Evolutionary conservation across 1,140 invertebrate genomes (phyloP).

Genomic region (Bombus pyrosoma): DNA sequence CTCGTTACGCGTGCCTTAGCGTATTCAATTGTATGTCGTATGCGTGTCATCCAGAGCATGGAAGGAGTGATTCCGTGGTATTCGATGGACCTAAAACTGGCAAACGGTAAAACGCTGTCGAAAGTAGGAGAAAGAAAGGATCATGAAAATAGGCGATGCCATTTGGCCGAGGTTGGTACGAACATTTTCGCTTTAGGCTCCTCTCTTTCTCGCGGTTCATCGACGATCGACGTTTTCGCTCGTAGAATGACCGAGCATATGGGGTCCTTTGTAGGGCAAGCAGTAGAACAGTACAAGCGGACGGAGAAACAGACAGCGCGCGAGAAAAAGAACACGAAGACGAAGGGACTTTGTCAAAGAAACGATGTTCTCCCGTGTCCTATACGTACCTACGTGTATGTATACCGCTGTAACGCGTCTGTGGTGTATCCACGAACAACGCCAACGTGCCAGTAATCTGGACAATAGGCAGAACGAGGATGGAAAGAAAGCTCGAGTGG

Average conservation of each 20-base stretch:
- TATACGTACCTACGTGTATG: background rate
- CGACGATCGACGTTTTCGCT: conserved; percentile 4
- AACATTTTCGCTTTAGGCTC: background rate
- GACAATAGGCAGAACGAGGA: conserved; percentile 31
- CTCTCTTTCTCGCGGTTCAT: background rate
- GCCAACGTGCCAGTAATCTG: conserved; percentile 31
- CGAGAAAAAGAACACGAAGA: background rate
- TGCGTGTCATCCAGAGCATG: background rate
- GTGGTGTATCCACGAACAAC: background rate
- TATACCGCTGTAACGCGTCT: background rate
- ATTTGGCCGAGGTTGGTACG: background rate
- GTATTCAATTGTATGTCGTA: background rate
- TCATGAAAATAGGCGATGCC: background rate
- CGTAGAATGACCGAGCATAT: background rate
- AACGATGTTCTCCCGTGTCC: background rate
- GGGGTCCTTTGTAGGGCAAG: conserved; percentile 3
- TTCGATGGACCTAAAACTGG: background rate
- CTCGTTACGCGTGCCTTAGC: background rate
- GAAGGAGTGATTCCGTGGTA: background rate
- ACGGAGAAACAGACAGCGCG: background rate
- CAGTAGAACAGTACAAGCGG: background rate
- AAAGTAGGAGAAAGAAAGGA: background rate
- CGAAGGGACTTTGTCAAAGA: background rate
- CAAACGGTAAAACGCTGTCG: background rate
- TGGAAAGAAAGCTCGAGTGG: conserved; percentile 22